A percentile compares a stretch with the other conserved stretches of the same genome.
phyloP scores from a whole-genome alignment of 2,113 vertebrate genomes.

The Etia nguti region DNA sequence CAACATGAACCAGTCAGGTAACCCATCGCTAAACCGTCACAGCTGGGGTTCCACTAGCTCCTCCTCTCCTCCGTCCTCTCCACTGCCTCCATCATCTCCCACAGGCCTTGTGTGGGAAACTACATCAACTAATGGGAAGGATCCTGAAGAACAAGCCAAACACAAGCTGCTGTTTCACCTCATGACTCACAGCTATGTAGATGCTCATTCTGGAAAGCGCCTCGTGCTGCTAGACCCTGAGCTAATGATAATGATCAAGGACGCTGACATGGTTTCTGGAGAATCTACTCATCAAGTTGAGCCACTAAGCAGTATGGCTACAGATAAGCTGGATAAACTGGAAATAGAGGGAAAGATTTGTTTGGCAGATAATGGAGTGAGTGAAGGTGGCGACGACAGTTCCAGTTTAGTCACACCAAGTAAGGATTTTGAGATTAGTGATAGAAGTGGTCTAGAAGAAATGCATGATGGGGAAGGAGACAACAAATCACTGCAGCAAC shows the following conservation, averaged over 20 bases:
- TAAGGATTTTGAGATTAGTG: background rate
- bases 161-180: slow-evolving; percentile 78
- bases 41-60: slow-evolving; percentile 58
- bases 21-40: slow-evolving; percentile 48
- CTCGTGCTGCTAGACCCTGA: slow-evolving; percentile 82
- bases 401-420: background rate
- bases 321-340: background rate
- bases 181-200: slow-evolving; percentile 87
- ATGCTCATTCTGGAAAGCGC: slow-evolving; percentile 79
- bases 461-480: background rate
- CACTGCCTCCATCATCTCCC: slow-evolving; percentile 10
- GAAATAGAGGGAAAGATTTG: background rate
- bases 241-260: slow-evolving; percentile 51
- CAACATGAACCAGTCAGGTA: slow-evolving; percentile 61
- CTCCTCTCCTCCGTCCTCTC: slow-evolving; percentile 48
- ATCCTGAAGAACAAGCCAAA: slow-evolving; percentile 29
- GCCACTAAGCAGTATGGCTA: background rate
- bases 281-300: background rate
- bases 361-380: background rate
- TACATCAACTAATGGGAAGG: slow-evolving; percentile 17
- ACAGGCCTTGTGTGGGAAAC: slow-evolving; percentile 5
- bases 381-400: background rate
- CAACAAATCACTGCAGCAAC: background rate
- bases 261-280: background rate
- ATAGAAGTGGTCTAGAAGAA: background rate